Percentiles rank a stretch among this genome's conserved stretches.
Conservation (phyloP, 2,113 vertebrate species). For the Plecotus auritus region DNA sequence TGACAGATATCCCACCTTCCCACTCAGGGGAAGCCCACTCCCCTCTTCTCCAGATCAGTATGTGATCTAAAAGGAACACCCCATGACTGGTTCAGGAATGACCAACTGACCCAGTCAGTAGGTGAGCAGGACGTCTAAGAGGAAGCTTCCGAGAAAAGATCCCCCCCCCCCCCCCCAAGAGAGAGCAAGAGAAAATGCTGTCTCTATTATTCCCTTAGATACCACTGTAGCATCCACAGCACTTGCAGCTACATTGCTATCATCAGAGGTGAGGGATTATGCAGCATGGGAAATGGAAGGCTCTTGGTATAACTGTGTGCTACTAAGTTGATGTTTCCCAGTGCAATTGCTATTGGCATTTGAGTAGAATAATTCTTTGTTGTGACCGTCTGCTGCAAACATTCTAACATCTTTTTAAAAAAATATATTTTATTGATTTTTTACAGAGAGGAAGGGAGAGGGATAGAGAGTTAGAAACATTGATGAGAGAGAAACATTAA, state of each 20-base stretch:
- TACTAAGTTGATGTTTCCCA: not conserved
- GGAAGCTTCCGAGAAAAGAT: not conserved
- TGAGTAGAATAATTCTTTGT: not conserved
- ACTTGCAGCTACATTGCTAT: not conserved
- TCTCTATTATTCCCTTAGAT: not conserved
- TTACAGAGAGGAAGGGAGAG: too few species aligned
- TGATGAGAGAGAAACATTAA: too few species aligned
- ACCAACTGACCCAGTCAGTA: not conserved
- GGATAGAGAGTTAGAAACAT: too few species aligned
- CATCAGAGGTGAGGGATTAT: accelerated
- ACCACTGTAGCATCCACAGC: not conserved
- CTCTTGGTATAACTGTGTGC: not conserved
- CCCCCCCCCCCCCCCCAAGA: too few species aligned
- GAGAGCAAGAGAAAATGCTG: not conserved
- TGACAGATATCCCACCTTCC: not conserved
- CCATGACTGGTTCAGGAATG: not conserved
- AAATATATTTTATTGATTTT: too few species aligned
- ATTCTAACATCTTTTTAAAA: not conserved
- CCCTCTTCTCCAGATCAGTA: not conserved
- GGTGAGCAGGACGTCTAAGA: not conserved
- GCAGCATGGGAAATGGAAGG: accelerated
- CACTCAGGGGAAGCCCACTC: not conserved
- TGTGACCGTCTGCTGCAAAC: accelerated
- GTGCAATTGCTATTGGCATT: accelerated
- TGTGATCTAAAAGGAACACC: not conserved